Percentiles rank a stretch among this genome's conserved stretches.
Evolutionary conservation across 1,140 invertebrate genomes (phyloP).

Genomic region (Conus betulinus): DNA sequence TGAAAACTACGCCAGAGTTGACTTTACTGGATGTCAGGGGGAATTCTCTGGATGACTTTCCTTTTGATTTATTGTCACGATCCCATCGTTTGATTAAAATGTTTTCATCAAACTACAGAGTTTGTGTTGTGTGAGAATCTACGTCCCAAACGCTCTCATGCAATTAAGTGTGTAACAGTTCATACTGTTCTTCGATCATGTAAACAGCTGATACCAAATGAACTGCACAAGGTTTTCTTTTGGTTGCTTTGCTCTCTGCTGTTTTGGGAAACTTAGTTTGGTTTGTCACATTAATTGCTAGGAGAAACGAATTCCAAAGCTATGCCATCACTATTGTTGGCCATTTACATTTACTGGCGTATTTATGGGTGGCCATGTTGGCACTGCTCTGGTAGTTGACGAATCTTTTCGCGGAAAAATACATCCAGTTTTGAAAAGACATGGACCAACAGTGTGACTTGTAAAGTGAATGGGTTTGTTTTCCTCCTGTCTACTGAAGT

Average conservation of each 20-base stretch:
- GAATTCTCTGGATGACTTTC: conserved; percentile 36
- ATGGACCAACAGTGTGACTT: conserved; percentile 55
- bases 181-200: background rate
- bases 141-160: background rate
- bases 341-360: conserved; percentile 57
- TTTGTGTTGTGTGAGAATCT: conserved; percentile 52
- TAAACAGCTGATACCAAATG: conserved; percentile 35
- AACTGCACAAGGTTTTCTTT: conserved; percentile 36
- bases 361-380: conserved; percentile 64
- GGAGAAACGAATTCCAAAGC: conserved; percentile 33
- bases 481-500: conserved; percentile 59
- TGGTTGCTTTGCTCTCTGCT: conserved; percentile 46
- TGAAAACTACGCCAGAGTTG: background rate
- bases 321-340: conserved; percentile 46
- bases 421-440: conserved; percentile 48
- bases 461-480: conserved; percentile 58
- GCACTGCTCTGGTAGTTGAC: conserved; percentile 60
- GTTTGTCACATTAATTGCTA: conserved; percentile 34
- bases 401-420: conserved; percentile 51
- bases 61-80: conserved; percentile 24
- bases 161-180: background rate
- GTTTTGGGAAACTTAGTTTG: conserved; percentile 46
- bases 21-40: conserved; percentile 24
- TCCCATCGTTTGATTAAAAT: conserved; percentile 8
- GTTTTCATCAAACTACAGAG: conserved; percentile 36